Percentiles rank a stretch among this genome's conserved stretches.
These are phyloP conservation scores for Apamea crenata DNA, from an alignment of 2,888 invertebrate genomes.

Conservation along the genomic window DNA sequence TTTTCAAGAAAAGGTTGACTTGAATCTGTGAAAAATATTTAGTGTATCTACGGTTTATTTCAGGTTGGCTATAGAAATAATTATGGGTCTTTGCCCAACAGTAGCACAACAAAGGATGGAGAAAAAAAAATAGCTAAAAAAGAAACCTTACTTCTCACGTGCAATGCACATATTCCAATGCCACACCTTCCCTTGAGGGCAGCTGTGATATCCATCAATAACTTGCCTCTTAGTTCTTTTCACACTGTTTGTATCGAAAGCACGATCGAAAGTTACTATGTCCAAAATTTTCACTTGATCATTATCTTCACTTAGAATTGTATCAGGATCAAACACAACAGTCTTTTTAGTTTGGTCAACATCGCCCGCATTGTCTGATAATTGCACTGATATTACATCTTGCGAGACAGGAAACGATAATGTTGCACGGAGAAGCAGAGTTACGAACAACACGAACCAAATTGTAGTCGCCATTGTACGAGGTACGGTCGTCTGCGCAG, in stretches of 20 bases:
- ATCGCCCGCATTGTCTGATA: not conserved
- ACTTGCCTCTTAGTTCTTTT: not conserved
- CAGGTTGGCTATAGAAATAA: not conserved
- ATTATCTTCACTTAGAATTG: not conserved
- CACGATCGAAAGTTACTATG: not conserved
- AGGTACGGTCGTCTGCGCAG: not conserved
- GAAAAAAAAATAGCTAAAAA: not conserved
- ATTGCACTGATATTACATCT: not conserved
- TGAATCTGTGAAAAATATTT: too few species aligned
- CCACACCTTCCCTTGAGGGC: not conserved
- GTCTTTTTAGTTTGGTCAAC: not conserved
- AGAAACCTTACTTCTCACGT: not conserved
- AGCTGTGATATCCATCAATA: not conserved
- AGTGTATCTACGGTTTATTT: not conserved
- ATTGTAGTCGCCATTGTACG: not conserved
- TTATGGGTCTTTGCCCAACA: not conserved
- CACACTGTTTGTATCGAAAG: not conserved
- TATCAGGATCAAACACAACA: not conserved
- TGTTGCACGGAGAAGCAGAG: not conserved
- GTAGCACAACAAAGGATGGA: not conserved
- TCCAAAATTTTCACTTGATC: not conserved
- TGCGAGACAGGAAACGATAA: not conserved
- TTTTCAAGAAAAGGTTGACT: not conserved
- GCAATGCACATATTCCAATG: not conserved
- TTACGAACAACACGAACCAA: not conserved